A percentile compares a stretch with the other conserved stretches of the same genome.
These are phyloP conservation scores for Babylonia areolata DNA, from an alignment of 1,140 invertebrate species.

Conservation along the genomic window DNA sequence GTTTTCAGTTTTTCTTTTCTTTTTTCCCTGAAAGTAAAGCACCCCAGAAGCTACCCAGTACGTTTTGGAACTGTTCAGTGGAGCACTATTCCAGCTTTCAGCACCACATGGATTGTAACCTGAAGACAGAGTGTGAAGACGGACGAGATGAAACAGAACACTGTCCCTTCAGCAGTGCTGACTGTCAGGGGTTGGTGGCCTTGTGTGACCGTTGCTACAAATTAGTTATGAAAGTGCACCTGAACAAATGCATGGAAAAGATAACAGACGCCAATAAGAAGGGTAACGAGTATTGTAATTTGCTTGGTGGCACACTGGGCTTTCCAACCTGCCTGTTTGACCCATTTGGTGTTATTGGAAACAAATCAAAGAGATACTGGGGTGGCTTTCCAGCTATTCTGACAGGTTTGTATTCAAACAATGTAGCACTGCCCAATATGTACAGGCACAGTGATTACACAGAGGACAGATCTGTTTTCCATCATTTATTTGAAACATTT, in stretches of 20 bases:
- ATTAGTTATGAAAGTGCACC: not conserved
- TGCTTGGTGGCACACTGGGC: too few relatives aligned
- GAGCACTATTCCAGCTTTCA: not conserved
- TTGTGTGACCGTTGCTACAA: not conserved
- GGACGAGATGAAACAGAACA: conserved; percentile 9
- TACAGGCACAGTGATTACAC: not conserved
- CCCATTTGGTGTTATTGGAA: not conserved
- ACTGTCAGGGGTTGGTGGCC: not conserved
- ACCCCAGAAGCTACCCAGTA: not conserved
- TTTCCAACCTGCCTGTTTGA: not conserved
- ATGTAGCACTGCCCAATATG: not conserved
- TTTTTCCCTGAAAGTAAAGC: not conserved
- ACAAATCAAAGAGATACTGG: not conserved
- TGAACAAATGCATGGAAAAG: too few relatives aligned
- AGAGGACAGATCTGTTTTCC: not conserved
- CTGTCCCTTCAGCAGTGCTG: conserved; percentile 30
- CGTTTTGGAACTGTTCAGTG: not conserved
- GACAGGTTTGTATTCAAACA: not conserved
- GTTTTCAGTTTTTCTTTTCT: not conserved
- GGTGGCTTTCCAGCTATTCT: not conserved
- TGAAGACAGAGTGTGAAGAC: conserved; percentile 20
- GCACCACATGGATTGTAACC: conserved; percentile 18
- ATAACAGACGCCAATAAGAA: not conserved
- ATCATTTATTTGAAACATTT: not conserved
- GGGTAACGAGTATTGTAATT: not conserved